Base-by-base conservation (phyloP, 2,113 vertebrate genomes). In the Stegastes partitus region DNA sequence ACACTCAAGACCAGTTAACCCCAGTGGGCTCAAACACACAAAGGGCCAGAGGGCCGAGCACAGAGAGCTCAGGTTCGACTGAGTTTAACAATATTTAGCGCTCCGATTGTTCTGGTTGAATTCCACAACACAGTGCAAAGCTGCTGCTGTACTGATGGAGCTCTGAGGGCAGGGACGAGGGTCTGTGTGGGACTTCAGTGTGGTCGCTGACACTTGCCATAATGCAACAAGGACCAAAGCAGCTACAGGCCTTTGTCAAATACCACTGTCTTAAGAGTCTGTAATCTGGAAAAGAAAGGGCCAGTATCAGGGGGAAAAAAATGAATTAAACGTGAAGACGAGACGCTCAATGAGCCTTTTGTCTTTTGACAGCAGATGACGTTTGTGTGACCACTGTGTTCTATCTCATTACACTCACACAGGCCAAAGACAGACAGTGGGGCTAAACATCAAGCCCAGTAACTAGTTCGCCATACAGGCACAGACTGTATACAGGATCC, bases 1-100 rank as follows among this genome's bases (percentile, higher is more conserved):
- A 90, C 83, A 90, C 66, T 86, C 82, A 91, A 90, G 87, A 89
- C 73, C 85, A 25, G 86, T 87, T 89, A 89, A 92, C 86, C 92
- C 87, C 83, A 45, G 22, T 34, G 72, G 75, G 64, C 69, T 85
- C 77, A 77, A 37, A 25, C 28, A 63, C 74, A 91, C 86, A 93
- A 93, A 89, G 64, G 68, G 49, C 63, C 70, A 47, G 2, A 68
- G 42, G 80, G 21, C 42, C 7, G 34, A 55, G n/a, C 58, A 16
- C 19, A 85, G 71, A 77, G 75, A 81, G 44, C 2, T 11, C 51
- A 67, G 53, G 65, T 85, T 84, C 85, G 57, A 82, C 76, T 34
- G 63, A 84, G 86, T 72, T 81, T 78, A 84, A 85, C 83, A 73
- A 89, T 83, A 90, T 87, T 87, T 89, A 68, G 53, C 58, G 50